These are phyloP conservation scores for Apotomis turbidana DNA, from an alignment of 2,888 invertebrate species.

Conservation along the genomic window DNA sequence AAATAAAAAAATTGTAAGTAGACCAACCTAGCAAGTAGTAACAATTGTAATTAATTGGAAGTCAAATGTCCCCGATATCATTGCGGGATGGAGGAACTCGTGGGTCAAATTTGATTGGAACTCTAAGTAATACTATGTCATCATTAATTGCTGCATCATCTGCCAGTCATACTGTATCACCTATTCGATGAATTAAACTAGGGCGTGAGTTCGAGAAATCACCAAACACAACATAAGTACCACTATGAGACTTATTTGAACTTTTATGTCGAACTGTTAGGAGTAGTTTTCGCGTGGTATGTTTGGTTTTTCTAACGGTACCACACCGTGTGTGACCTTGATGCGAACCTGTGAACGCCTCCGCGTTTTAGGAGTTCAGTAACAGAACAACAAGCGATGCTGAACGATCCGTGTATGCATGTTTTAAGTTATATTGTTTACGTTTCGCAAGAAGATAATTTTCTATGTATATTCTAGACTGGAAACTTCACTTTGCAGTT, in stretches of 20 bases:
- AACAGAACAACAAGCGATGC: not conserved
- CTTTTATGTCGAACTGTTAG: constrained; percentile 1
- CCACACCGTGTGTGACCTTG: constrained; percentile 34
- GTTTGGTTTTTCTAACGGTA: constrained; percentile 24
- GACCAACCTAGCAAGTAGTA: too few species aligned
- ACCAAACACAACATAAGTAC: constrained; percentile 6
- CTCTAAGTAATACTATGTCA: constrained; percentile 1
- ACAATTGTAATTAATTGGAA: too few species aligned
- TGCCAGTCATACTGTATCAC: constrained; percentile 12
- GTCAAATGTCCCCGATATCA: too few species aligned
- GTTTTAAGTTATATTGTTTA: not conserved
- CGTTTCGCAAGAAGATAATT: too few species aligned
- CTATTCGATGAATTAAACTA: constrained; percentile 3
- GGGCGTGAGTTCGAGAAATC: constrained; percentile 17
- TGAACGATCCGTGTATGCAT: not conserved
- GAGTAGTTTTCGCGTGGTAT: not conserved
- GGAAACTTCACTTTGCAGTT: too few species aligned
- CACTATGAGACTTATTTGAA: not conserved
- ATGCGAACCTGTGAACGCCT: constrained; percentile 27
- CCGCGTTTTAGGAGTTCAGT: constrained; percentile 19
- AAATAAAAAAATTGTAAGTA: too few species aligned
- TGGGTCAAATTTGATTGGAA: not conserved
- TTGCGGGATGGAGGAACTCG: too few species aligned
- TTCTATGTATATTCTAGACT: too few species aligned
- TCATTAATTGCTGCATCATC: constrained; percentile 13